A percentile compares a stretch with the other conserved stretches of the same genome.
Evolutionary conservation across 2,888 invertebrate species (phyloP).

Genomic region (Osmoderma eremita): DNA sequence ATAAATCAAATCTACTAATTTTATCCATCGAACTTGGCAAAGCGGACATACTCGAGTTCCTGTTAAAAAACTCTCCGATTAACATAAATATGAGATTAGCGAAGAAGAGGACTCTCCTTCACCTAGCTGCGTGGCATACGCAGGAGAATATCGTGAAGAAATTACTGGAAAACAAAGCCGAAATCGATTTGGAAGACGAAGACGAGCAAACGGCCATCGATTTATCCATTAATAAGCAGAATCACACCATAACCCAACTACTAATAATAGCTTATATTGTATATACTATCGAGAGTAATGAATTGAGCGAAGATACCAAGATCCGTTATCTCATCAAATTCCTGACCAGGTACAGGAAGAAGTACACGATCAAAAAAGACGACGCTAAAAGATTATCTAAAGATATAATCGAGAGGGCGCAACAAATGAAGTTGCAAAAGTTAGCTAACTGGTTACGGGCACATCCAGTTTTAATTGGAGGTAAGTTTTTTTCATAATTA

Average conservation of each 20-base stretch:
- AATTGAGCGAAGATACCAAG: not conserved
- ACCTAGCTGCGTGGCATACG: not conserved
- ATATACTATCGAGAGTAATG: not conserved
- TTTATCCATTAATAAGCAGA: not conserved
- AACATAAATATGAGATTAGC: not conserved
- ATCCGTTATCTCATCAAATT: not conserved
- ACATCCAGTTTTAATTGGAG: not conserved
- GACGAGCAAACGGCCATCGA: constrained; percentile 8
- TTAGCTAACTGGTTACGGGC: not conserved
- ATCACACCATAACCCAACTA: not conserved
- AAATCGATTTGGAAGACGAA: constrained; percentile 3
- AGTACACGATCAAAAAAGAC: no score
- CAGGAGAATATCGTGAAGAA: constrained; percentile 3
- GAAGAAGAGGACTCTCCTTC: constrained; percentile 6
- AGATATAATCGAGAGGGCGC: not conserved
- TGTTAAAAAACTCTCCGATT: not conserved
- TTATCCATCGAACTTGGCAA: not conserved
- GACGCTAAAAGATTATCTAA: not conserved
- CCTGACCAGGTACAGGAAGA: not conserved
- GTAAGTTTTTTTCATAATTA: no score
- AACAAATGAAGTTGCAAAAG: not conserved
- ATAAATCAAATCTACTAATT: not conserved
- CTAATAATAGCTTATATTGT: not conserved
- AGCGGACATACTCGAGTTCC: not conserved
- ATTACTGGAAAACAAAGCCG: not conserved